Conservation (phyloP, 1,140 invertebrate genomes). For the Drosophila athabasca region DNA sequence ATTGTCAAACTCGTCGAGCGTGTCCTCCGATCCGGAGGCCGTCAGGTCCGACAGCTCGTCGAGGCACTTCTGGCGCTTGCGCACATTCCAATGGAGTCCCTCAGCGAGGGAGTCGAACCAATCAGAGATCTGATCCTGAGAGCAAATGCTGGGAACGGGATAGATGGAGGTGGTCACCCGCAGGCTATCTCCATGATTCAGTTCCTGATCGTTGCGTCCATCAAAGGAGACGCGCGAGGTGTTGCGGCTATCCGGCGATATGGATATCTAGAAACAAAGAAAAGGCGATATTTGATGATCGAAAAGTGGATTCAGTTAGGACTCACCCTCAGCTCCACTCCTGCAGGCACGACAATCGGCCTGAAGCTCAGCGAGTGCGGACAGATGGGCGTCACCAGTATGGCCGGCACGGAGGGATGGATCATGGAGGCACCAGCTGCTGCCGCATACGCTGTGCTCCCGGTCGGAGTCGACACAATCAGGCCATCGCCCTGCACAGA, state of each 20-base stretch:
- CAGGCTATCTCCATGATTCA: slow-evolving; percentile 96
- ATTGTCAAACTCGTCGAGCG: slow-evolving; percentile 89
- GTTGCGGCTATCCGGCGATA: slow-evolving; percentile 96
- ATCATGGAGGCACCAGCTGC: slow-evolving; percentile 99
- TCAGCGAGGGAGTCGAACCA: slow-evolving; percentile 98
- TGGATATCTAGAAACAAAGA: slow-evolving; percentile 89
- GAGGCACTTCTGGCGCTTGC: slow-evolving; percentile 95
- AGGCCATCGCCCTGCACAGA: slow-evolving; percentile 97
- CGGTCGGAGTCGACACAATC: slow-evolving; percentile 98
- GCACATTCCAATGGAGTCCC: slow-evolving; percentile 98
- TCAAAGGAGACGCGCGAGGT: slow-evolving; percentile 99
- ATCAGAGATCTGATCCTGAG: slow-evolving; percentile 97
- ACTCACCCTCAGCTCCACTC: slow-evolving; percentile 95
- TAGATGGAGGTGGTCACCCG: slow-evolving; percentile 97
- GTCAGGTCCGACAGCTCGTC: slow-evolving; percentile 94
- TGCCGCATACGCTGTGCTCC: slow-evolving; percentile 98
- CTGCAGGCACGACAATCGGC: slow-evolving; percentile 98
- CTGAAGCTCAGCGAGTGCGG: slow-evolving; percentile 97
- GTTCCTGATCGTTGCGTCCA: slow-evolving; percentile 95
- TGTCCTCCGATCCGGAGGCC: slow-evolving; percentile 92
- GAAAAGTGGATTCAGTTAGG: neutral
- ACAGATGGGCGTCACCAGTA: slow-evolving; percentile 98
- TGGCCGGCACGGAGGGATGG: slow-evolving; percentile 97
- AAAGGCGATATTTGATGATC: slow-evolving; percentile 5
- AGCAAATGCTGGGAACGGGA: slow-evolving; percentile 97